Evolutionary conservation across 2,113 vertebrate genomes (phyloP).

Genomic region (Colius striatus): DNA sequence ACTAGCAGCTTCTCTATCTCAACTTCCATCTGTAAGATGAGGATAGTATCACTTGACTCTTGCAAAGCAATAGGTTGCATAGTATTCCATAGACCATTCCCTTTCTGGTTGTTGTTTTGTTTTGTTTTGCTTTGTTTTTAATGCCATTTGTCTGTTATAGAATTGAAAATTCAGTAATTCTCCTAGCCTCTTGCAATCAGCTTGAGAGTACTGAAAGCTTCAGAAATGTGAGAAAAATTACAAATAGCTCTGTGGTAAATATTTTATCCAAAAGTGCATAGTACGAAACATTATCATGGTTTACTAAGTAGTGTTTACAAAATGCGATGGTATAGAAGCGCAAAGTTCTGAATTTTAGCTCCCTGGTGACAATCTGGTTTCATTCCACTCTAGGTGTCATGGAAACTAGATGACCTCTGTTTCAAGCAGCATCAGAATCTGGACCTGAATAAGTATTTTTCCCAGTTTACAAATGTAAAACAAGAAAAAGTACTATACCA

Average conservation of each 20-base stretch:
- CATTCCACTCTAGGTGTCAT: neutral
- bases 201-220: neutral
- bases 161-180: neutral
- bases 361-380: neutral
- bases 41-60: neutral
- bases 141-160: accelerated
- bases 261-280: neutral
- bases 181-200: neutral
- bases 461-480: neutral
- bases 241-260: neutral
- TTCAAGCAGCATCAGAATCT: neutral
- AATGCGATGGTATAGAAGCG: neutral
- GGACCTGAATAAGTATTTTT: neutral
- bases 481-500: neutral
- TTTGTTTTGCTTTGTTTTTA: neutral
- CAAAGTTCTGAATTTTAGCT: neutral
- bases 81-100: neutral
- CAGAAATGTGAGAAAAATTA: neutral
- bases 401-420: neutral
- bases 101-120: neutral
- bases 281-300: neutral
- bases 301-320: neutral
- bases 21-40: neutral
- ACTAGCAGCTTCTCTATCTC: neutral
- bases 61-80: neutral